Evolutionary conservation across 1,140 invertebrate species (phyloP), one percentile per base, ranked within the genome.

Genomic region (Drosophila guanche): DNA sequence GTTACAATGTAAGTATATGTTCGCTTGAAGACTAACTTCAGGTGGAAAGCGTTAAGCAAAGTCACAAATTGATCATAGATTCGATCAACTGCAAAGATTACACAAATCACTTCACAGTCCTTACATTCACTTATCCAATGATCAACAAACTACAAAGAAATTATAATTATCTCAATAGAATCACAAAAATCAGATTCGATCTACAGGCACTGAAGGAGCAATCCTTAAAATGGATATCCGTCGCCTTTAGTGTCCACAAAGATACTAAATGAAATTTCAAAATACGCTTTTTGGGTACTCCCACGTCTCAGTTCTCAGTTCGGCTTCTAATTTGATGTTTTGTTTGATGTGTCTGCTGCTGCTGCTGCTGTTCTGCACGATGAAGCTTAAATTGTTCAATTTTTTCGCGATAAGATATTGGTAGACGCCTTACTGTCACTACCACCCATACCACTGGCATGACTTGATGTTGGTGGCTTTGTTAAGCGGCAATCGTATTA

Each of bases 301-400:
- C 61, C 61, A 68, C 65, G 65, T 68, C 65, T 67, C 67, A 50
- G 67, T 48, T 50, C 22, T 48, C 68, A 59, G 54, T 53, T 76
- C 16, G 16, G 16, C 16, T 60, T 51, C 42, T 40, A 7, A 59
- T 76, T 66, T 71, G 50, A 66, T 55, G 57, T 72, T 72, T 55
- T 58, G 68, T 61, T 83, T 84, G 71, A 67, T 37, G 4, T 37
- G 33, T 12, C 25, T 3, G 4, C 10, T 37, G 33, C 7, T 20
- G n/a, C 29, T 8, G 29, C 33, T 37, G 33, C 33, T 83, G 75
- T 20, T 20, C 16, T 83, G 74, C 62, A 72, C 74, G 74, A 72
- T 88, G 83, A 75, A 89, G 83, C 84, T 88, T 88, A 88, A 83
- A 84, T 59, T 88, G 83, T 88, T 88, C 61, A 58, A 57, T 66